phyloP scores from a whole-genome alignment of 2,113 vertebrate genomes.

The Cebidichthys violaceus region DNA sequence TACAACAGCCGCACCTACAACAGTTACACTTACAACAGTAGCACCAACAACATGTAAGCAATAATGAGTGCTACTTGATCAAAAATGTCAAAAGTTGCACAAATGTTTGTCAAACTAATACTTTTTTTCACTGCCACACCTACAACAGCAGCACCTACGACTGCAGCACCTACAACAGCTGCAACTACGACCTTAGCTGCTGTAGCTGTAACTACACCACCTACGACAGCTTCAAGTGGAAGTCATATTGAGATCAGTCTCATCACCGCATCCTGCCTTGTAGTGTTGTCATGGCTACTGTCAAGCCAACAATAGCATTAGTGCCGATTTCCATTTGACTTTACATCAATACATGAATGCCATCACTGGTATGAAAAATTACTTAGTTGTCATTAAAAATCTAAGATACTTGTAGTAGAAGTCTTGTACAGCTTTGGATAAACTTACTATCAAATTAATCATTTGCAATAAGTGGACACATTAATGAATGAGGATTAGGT shows the following conservation, averaged over 20 bases:
- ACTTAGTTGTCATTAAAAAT: neutral
- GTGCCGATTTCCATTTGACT: neutral
- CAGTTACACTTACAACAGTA: too few species aligned
- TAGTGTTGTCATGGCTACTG: slow-evolving; percentile 30
- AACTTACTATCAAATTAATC: neutral
- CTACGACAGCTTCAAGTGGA: neutral
- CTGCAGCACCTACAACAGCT: neutral
- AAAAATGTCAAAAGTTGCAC: neutral
- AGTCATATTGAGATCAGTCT: slow-evolving; percentile 22
- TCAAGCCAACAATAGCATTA: slow-evolving; percentile 10
- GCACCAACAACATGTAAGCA: too few species aligned
- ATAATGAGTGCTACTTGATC: neutral
- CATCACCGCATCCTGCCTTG: neutral
- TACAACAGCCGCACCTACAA: too few species aligned
- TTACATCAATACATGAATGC: neutral
- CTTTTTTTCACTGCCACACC: neutral
- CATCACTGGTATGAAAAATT: neutral
- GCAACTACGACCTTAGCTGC: too few species aligned
- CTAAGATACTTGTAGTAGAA: neutral
- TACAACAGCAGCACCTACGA: neutral
- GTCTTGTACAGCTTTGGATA: neutral
- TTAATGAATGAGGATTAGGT: neutral
- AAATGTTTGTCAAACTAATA: neutral
- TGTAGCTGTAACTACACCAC: too few species aligned
- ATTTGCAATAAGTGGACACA: neutral